Percentiles rank a stretch among this genome's conserved stretches.
Conservation (phyloP, 2,888 invertebrate genomes). For the Cryptophagus acutangulus region DNA sequence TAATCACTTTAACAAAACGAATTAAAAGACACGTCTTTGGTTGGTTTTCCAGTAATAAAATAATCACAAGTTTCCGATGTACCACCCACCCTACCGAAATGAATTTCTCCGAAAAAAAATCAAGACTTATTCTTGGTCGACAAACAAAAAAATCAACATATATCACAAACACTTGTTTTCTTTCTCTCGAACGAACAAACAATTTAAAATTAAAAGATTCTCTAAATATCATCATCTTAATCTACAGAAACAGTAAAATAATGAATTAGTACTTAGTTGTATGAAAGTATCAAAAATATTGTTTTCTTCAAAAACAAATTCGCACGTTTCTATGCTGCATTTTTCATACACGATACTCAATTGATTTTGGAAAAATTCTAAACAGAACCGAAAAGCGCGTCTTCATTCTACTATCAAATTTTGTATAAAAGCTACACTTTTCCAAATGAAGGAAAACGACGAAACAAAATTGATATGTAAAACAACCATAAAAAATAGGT, state of each 20-base stretch:
- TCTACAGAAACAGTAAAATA: no score
- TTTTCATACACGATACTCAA: not conserved
- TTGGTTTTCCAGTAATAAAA: slow-evolving; percentile 18
- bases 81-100: no score
- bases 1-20: slow-evolving; percentile 30
- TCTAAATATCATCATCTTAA: no score
- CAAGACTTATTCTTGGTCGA: no score
- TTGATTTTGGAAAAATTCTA: not conserved
- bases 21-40: slow-evolving; percentile 27
- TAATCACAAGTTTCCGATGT: slow-evolving; percentile 6
- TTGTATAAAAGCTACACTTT: no score
- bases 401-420: not conserved
- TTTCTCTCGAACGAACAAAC: not conserved
- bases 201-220: no score
- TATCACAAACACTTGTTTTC: not conserved
- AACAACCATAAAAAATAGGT: no score
- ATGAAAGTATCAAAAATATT: slow-evolving; percentile 59
- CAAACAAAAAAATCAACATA: not conserved
- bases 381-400: not conserved
- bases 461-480: no score
- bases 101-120: not conserved
- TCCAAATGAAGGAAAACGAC: no score
- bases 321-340: slow-evolving; percentile 8
- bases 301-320: slow-evolving; percentile 39
- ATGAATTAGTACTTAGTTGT: no score